Conservation (phyloP, 1,140 invertebrate species). For the Drosophila prosaltans region DNA sequence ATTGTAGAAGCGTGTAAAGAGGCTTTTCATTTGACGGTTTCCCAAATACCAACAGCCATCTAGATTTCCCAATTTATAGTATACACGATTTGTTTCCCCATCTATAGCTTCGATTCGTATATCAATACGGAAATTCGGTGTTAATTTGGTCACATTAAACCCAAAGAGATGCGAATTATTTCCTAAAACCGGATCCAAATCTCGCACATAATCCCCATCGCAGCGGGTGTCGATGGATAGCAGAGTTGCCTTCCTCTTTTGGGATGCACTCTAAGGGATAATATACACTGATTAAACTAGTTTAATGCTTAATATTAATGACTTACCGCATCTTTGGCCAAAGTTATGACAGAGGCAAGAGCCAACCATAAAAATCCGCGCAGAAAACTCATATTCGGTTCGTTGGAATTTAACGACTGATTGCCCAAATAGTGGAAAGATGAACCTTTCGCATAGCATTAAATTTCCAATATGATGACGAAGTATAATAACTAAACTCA, state of each 20-base stretch:
- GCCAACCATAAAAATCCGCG: neutral
- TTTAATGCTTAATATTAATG: neutral
- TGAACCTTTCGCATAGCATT: neutral
- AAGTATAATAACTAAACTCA: neutral
- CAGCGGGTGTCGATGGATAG: neutral
- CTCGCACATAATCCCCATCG: neutral
- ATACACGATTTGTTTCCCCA: constrained; percentile 4
- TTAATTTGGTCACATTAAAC: constrained; percentile 13
- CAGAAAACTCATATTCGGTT: constrained; percentile 2
- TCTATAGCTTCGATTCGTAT: neutral
- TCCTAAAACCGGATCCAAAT: constrained; percentile 17
- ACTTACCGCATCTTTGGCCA: neutral
- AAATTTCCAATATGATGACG: neutral
- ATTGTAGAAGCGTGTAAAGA: constrained; percentile 34
- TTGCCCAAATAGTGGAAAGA: neutral
- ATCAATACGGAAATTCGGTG: constrained; percentile 3
- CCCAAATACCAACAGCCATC: constrained; percentile 40
- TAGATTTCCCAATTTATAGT: constrained; percentile 33
- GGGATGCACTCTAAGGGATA: neutral
- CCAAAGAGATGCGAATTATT: neutral
- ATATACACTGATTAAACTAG: neutral
- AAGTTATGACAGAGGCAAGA: neutral
- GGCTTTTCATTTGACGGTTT: constrained; percentile 34
- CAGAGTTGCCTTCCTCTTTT: neutral
- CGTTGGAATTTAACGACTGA: neutral